Evolutionary conservation across 2,113 vertebrate species (phyloP), one percentile per base, ranked within the genome.

Genomic region (Haemorhous mexicanus): DNA sequence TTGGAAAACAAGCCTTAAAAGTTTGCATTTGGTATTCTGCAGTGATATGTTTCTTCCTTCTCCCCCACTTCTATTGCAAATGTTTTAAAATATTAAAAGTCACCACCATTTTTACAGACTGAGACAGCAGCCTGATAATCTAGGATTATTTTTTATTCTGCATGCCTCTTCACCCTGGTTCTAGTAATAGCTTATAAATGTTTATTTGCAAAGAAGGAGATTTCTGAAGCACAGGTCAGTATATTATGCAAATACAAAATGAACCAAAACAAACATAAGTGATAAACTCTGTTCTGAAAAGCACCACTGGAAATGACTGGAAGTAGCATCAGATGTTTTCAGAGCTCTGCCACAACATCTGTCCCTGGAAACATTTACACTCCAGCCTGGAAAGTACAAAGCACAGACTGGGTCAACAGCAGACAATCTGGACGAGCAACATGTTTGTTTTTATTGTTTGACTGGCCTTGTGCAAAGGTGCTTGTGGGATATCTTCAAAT

Each of bases 321-420:
- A 90, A 90, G 47, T 18, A 87, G 53, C 61, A 93, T 80, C 83
- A 89, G 77, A 94, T 64, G 17, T 87, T 94, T 92, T 94, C 22
- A 0, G 87, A 87, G 62, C 58, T 79, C 49, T 70, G 70, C 78
- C 79, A 59, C 53, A 93, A 93, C 87, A 95, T 96, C 93, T 95
- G 79, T 81, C 90, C 56, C 68, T 90, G 79, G 91, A 96, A 95
- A 96, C 47, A 95, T 96, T 96, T 92, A 93, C 94, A 75, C 79
- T 92, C 18, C 72, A 78, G 68, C 66, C 83, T 86, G 93, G 53
- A 95, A 96, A 93, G 68, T 56, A 56, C 47, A 86, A 72, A 90
- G 68, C 79, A 93, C 94, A 96, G 92, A 90, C 86, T 96, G 92
- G 92, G 90, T 94, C 95, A 97, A 88, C 83, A 96, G 85, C 85